Percentiles rank a stretch among this genome's conserved stretches.
These are phyloP conservation scores for Porites rus DNA, from an alignment of 92 coral and sea anemone species.

Conservation along the genomic window DNA sequence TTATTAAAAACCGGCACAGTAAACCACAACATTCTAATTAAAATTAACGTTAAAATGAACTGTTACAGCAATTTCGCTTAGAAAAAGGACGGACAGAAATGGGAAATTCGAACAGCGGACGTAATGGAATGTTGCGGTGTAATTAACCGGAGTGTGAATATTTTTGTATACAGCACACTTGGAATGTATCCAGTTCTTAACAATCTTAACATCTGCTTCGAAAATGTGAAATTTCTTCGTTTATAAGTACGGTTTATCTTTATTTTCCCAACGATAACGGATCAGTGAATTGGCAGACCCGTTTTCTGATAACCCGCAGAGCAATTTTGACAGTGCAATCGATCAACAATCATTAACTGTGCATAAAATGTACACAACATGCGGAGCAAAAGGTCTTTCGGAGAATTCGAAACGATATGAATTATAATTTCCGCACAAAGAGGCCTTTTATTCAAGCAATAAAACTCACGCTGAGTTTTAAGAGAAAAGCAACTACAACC, in stretches of 20 bases:
- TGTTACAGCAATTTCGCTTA: background rate
- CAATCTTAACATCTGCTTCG: background rate
- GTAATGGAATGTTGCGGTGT: background rate
- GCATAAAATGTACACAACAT: background rate
- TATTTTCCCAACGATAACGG: background rate
- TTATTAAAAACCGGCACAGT: background rate
- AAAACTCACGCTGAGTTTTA: conserved; percentile 32
- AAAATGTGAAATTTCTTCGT: background rate
- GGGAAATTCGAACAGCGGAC: background rate
- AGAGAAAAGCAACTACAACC: background rate
- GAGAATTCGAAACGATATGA: background rate
- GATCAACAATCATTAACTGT: background rate
- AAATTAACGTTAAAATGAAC: background rate
- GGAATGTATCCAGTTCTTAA: background rate
- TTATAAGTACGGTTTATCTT: background rate
- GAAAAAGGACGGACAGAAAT: background rate
- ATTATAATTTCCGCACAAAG: background rate
- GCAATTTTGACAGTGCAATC: background rate
- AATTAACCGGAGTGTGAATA: background rate
- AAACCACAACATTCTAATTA: background rate
- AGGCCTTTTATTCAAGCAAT: background rate
- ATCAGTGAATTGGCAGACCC: background rate
- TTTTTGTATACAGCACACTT: background rate
- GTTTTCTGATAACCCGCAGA: background rate
- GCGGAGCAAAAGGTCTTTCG: no score